Evolutionary conservation across 2,113 vertebrate genomes (phyloP), one percentile per base, ranked within the genome.

Genomic region (Todiramphus chloris): DNA sequence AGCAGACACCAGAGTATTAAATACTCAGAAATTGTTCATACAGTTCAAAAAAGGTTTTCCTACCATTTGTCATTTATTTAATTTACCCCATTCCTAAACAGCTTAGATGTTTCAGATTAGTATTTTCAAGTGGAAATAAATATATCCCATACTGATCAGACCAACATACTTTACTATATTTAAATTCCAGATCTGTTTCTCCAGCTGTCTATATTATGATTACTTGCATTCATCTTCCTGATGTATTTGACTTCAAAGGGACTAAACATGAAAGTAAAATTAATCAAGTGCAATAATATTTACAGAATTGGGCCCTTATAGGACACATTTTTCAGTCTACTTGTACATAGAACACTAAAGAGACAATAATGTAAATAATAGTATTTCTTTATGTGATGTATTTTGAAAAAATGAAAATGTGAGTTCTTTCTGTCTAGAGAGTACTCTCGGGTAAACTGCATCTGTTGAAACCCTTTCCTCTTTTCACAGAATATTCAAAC

Each of bases 201-300:
- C 43, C 31, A 79, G 60, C 55, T 82, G 33, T 46, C 67, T 82
- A 18, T 84, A 16, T 67, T 84, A 18, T 2, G 5, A 50, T 63
- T 68, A 67, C n/a, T 79, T 55, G 28, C 33, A 51, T 83, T 88
- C 67, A 73, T 72, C n/a, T 76, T 94, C 33, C 31, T 83, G 48
- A 70, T 70, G 13, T 5, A 63, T 87, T 92, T 87, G 41, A 88
- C 37, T 86, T 90, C 86, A 92, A 95, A 95, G 35, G 15, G 10
- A 79, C 23, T 51, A 85, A 87, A 82, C 66, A 92, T 83, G 67
- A 90, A 92, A 96, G 48, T 55, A 90, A 86, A 90, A 92, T 85
- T 83, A 90, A 75, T 75, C 62, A 76, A 70, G 35, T 88, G 28
- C 4, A 56, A 75, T 68, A 72, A 55, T 76, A 88, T 72, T 93